Evolutionary conservation across 2,797 vertebrate genomes (phyloP).

Genomic region (Anguilla anguilla): DNA sequence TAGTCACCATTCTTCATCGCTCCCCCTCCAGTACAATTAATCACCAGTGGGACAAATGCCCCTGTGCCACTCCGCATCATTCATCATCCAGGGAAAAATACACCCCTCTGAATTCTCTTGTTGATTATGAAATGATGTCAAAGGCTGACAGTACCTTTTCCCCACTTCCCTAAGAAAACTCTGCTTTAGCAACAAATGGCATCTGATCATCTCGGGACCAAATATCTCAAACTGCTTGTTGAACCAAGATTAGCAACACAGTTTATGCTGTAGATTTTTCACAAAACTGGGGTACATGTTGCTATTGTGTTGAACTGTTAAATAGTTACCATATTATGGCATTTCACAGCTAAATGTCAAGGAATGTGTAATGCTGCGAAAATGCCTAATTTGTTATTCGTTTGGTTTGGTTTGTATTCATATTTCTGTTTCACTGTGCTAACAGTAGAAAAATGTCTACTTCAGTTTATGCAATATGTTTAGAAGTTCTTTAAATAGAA

Average conservation of each 20-base stretch:
- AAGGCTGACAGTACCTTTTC: neutral
- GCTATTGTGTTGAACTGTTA: neutral
- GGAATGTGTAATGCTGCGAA: neutral
- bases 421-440: neutral
- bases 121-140: constrained; percentile 4
- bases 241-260: neutral
- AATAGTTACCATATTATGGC: neutral
- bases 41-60: constrained; percentile 16
- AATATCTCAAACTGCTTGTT: neutral
- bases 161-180: neutral
- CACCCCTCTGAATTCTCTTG: neutral
- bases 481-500: too few species aligned
- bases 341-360: too few species aligned
- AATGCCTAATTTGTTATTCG: neutral
- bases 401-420: neutral
- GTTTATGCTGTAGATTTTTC: neutral
- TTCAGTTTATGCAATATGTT: too few species aligned
- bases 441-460: neutral
- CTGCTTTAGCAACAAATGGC: neutral
- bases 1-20: constrained; percentile 5
- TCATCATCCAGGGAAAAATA: neutral
- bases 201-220: neutral
- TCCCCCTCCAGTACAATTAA: constrained; percentile 15
- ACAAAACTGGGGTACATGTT: neutral
- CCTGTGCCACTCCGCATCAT: constrained; percentile 14